Conservation (phyloP, 2,888 invertebrate genomes). For the Pollenia amentaria region DNA sequence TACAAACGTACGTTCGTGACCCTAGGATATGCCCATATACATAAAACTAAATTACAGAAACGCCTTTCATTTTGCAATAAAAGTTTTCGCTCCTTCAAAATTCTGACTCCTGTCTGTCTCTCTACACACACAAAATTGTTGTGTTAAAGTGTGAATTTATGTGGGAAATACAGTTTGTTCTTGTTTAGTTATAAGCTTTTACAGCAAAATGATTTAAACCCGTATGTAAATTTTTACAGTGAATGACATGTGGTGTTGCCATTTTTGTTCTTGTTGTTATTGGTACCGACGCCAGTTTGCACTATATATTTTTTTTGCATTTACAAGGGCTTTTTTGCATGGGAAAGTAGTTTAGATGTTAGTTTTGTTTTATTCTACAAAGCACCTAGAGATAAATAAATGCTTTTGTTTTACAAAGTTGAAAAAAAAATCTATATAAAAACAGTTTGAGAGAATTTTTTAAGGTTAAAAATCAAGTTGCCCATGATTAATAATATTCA, state of each 20-base stretch:
- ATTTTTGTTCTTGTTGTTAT: conserved; percentile 17
- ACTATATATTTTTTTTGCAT: conserved; percentile 26
- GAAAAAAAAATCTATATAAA: neutral
- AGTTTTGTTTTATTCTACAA: neutral
- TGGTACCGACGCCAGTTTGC: conserved; percentile 53
- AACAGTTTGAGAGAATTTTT: too few relatives aligned
- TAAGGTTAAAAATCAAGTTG: neutral
- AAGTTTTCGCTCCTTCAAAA: conserved; percentile 28
- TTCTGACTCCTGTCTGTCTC: neutral
- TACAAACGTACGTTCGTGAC: too few relatives aligned
- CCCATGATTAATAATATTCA: neutral
- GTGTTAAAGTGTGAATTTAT: conserved; percentile 84
- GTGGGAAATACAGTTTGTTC: conserved; percentile 84
- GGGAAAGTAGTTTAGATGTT: neutral
- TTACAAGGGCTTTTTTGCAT: neutral
- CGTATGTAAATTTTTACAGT: conserved; percentile 80
- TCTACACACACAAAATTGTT: conserved; percentile 80
- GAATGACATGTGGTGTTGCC: conserved; percentile 68
- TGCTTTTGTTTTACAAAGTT: neutral
- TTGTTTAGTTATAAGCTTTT: conserved; percentile 79
- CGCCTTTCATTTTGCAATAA: neutral
- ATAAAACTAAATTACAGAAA: too few relatives aligned
- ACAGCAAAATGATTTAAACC: conserved; percentile 81
- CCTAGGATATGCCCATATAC: too few relatives aligned
- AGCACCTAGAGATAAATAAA: neutral